Evolutionary conservation across 2,797 vertebrate genomes (phyloP), one percentile per base, ranked within the genome.

Genomic region (Macropodus opercularis): DNA sequence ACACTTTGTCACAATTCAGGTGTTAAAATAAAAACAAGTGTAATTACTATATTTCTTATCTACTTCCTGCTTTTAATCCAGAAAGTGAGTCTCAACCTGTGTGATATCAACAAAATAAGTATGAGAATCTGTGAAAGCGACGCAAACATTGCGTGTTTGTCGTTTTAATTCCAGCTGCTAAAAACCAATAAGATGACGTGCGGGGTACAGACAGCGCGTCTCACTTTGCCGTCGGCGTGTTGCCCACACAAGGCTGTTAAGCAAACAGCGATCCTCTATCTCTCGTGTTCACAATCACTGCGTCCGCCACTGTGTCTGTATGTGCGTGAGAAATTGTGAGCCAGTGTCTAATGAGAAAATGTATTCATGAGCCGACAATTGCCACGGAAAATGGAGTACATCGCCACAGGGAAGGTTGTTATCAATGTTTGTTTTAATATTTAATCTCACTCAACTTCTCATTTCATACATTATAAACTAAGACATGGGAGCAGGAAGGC

Each of bases 361-460:
- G 63, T 68, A 77, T 84, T 72, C 58, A 73, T 69, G 65, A 80
- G 74, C 14, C 8, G 32, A 64, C 59, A 71, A 71, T 62, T 66
- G 72, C 57, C 22, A 19, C 38, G 49, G 63, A n/a, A 80, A 81
- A 81, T 71, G 53, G 55, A 77, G 53, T 47, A 60, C 62, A 64
- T 58, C 2, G 62, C 75, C 67, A 52, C 38, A n/a, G 73, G 81
- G 71, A 76, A 75, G 71, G 69, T 72, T 77, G 71, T 83, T 79
- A 76, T 77, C 80, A 56, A 54, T 81, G 71, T 80, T 82, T 78
- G 63, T 67, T 57, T 77, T 55, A 83, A 79, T 84, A 79, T 80
- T 83, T 85, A 77, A 81, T 80, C 60, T 57, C 29, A 35, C 63
- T 66, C 41, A 26, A 72, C 14, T 68, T 70, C 63, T 77, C 63